Conservation (phyloP, 1,140 invertebrate species). For the Asbolus verrucosus region DNA sequence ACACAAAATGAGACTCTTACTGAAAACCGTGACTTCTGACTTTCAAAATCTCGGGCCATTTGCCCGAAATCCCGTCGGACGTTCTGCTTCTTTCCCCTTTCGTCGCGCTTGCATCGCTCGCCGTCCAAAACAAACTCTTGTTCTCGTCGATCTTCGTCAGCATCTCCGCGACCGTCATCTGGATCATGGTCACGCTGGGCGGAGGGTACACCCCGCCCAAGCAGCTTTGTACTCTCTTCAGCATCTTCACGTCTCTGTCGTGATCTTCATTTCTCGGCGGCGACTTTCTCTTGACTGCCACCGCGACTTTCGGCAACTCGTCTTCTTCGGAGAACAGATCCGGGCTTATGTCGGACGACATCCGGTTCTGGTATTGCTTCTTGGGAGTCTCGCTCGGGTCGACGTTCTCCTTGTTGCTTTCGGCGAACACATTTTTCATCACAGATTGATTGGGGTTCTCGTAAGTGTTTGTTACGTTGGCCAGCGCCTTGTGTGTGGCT, state of each 20-base stretch:
- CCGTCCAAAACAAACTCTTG: constrained; percentile 56
- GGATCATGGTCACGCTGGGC: constrained; percentile 73
- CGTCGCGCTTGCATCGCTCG: constrained; percentile 8
- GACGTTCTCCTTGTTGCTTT: constrained; percentile 47
- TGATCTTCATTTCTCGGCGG: constrained; percentile 6
- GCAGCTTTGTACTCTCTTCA: constrained; percentile 65
- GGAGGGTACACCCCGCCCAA: constrained; percentile 74
- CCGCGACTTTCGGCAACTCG: constrained; percentile 13
- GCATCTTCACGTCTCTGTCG: constrained; percentile 57
- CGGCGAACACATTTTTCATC: neutral
- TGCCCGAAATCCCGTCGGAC: constrained; percentile 48
- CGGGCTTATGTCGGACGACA: constrained; percentile 64
- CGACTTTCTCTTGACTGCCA: neutral
- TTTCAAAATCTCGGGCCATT: constrained; percentile 69
- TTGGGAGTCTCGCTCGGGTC: constrained; percentile 52
- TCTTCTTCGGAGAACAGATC: constrained; percentile 70
- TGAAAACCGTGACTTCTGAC: constrained; percentile 74
- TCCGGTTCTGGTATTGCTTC: constrained; percentile 51
- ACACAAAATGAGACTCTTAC: constrained; percentile 69
- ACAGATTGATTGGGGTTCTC: constrained; percentile 1
- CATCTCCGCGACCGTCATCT: constrained; percentile 73
- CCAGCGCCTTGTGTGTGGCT: constrained; percentile 4
- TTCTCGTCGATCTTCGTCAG: constrained; percentile 62
- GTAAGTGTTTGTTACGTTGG: constrained; percentile 28
- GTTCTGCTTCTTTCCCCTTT: constrained; percentile 11